Evolutionary conservation across 2,888 invertebrate genomes (phyloP).

Genomic region (Drosophila longiperda): DNA sequence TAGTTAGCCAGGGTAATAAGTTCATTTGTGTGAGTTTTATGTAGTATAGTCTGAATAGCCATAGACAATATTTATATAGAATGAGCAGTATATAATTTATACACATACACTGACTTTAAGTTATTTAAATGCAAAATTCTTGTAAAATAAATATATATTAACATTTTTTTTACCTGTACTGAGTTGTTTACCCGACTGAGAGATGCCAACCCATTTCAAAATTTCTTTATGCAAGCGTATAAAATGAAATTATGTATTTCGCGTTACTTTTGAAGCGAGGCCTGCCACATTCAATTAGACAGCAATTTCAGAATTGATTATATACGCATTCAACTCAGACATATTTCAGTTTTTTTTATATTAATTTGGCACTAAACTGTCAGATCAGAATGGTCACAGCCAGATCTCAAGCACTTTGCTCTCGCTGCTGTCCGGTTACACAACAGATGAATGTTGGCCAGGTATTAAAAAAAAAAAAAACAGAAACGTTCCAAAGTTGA

Average conservation of each 20-base stretch:
- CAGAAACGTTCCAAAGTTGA: slow-evolving; percentile 37
- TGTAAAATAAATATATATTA: not conserved
- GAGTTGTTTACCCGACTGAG: not conserved
- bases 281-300: slow-evolving; percentile 59
- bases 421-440: slow-evolving; percentile 19
- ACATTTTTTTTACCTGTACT: not conserved
- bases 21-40: too few relatives aligned
- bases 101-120: not conserved
- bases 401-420: slow-evolving; percentile 29
- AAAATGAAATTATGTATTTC: slow-evolving; percentile 27
- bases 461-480: slow-evolving; percentile 39
- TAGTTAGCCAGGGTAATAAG: not conserved
- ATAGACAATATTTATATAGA: too few relatives aligned
- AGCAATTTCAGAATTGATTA: slow-evolving; percentile 68
- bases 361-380: slow-evolving; percentile 76
- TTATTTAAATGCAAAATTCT: not conserved
- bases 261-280: slow-evolving; percentile 21
- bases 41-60: too few relatives aligned
- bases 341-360: slow-evolving; percentile 60
- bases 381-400: slow-evolving; percentile 35
- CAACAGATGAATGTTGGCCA: slow-evolving; percentile 47
- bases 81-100: too few relatives aligned
- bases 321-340: slow-evolving; percentile 46
- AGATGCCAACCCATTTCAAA: slow-evolving; percentile 34
- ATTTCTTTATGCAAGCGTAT: slow-evolving; percentile 4